Conservation (phyloP, 2,113 vertebrate genomes). For the Dolichallabes microphthalmus region DNA sequence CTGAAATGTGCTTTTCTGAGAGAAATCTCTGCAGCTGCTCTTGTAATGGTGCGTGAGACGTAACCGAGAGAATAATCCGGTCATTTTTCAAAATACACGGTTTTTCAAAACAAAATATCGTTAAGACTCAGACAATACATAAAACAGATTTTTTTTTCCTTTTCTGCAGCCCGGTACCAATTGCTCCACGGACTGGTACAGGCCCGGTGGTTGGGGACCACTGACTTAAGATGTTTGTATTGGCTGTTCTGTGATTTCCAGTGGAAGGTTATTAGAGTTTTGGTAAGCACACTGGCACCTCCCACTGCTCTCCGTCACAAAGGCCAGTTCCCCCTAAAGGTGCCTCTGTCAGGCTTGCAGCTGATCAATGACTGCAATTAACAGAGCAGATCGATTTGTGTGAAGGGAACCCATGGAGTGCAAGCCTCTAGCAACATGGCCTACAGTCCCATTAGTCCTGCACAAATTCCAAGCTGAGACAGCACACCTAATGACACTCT, state of each 20-base stretch:
- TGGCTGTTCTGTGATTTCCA: constrained; percentile 36
- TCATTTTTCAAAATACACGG: no score
- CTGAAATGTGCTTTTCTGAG: no score
- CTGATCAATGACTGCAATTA: constrained; percentile 67
- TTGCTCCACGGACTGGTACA: no score
- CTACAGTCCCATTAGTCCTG: constrained; percentile 54
- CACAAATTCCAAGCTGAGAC: constrained; percentile 57
- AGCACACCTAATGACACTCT: constrained; percentile 56
- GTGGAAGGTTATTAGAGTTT: constrained; percentile 42
- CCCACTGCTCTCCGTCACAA: constrained; percentile 12
- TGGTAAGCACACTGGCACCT: constrained; percentile 31
- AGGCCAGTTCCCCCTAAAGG: constrained; percentile 20
- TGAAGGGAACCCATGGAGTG: constrained; percentile 47
- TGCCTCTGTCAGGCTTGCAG: constrained; percentile 39
- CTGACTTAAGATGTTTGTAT: constrained; percentile 36
- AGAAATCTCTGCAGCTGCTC: no score
- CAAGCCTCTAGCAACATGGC: constrained; percentile 47
- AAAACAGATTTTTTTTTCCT: no score
- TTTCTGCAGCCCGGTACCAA: no score
- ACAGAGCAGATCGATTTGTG: constrained; percentile 54
- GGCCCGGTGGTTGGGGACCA: no score
- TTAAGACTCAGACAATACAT: no score
- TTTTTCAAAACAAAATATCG: no score
- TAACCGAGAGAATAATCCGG: no score
- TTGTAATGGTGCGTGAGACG: no score